Conservation (phyloP, 2,888 invertebrate genomes). For the Cataglyphis altisquamis region DNA sequence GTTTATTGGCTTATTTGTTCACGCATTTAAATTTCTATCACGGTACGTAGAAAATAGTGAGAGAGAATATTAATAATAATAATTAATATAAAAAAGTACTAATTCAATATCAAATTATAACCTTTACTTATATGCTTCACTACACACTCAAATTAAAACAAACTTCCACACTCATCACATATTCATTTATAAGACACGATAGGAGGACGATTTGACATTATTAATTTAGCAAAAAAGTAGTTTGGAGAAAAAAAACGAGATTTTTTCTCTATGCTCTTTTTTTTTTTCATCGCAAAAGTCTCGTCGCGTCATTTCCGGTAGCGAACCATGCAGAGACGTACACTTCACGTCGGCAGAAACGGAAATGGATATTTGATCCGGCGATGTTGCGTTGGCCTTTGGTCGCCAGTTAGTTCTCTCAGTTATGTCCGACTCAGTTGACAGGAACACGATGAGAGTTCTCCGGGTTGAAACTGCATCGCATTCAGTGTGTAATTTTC, state of each 20-base stretch:
- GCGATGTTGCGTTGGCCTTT: conserved; percentile 40
- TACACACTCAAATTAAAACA: background rate
- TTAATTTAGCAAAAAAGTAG: conserved; percentile 12
- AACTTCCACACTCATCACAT: background rate
- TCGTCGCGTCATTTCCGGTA: background rate
- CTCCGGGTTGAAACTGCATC: conserved; percentile 48
- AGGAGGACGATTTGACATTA: background rate
- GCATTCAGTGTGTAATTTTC: conserved; percentile 8
- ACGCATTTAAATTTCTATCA: background rate
- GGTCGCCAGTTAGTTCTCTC: conserved; percentile 42
- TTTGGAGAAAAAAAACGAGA: background rate
- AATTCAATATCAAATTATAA: background rate
- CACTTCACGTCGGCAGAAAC: conserved; percentile 36
- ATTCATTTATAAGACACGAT: background rate
- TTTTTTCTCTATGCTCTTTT: background rate
- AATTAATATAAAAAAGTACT: background rate
- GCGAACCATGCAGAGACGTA: background rate
- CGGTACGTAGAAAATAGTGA: background rate
- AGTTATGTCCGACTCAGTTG: conserved; percentile 65
- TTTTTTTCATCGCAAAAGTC: background rate
- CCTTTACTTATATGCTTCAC: background rate
- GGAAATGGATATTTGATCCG: conserved; percentile 64
- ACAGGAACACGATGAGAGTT: conserved; percentile 68
- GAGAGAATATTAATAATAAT: background rate
- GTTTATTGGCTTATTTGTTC: background rate